Conservation (phyloP, 2,797 vertebrate genomes). For the Crypturellus tataupa region DNA sequence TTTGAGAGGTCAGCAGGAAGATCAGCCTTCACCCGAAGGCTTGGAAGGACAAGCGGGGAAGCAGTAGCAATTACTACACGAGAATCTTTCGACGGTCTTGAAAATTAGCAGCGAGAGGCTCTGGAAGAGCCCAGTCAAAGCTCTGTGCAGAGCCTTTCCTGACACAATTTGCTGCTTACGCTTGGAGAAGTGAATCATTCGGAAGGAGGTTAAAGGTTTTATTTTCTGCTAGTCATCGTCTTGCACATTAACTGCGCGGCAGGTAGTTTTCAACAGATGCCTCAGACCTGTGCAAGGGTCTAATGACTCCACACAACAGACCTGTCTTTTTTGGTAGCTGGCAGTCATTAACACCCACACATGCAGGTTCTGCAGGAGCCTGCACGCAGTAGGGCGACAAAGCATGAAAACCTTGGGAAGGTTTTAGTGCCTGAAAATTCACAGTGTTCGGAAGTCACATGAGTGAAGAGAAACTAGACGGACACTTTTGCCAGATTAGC, state of each 20-base stretch:
- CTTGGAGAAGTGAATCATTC: not conserved
- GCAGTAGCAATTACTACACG: not conserved
- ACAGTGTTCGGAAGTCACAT: not conserved
- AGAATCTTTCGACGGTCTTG: not conserved
- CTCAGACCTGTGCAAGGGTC: not conserved
- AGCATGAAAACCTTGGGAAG: not conserved
- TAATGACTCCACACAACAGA: not conserved
- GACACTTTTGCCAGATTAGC: not conserved
- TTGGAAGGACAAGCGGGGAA: not conserved
- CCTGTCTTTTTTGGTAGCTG: not conserved
- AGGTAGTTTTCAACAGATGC: not conserved
- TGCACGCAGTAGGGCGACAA: not conserved
- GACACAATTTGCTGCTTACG: not conserved
- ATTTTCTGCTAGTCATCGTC: not conserved
- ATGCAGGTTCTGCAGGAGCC: not conserved
- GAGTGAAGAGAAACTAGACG: not conserved
- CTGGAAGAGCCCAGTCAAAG: not conserved
- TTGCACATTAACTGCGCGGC: not conserved
- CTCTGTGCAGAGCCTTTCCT: not conserved
- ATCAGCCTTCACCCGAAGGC: not conserved
- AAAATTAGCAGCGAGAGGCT: not conserved
- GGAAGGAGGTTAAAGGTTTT: accelerated
- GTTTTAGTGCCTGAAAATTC: not conserved
- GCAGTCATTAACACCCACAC: not conserved
- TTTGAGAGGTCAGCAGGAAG: not conserved